Evolutionary conservation across 1,140 invertebrate species (phyloP), one percentile per base, ranked within the genome.

Genomic region (Drosophila jambulina): DNA sequence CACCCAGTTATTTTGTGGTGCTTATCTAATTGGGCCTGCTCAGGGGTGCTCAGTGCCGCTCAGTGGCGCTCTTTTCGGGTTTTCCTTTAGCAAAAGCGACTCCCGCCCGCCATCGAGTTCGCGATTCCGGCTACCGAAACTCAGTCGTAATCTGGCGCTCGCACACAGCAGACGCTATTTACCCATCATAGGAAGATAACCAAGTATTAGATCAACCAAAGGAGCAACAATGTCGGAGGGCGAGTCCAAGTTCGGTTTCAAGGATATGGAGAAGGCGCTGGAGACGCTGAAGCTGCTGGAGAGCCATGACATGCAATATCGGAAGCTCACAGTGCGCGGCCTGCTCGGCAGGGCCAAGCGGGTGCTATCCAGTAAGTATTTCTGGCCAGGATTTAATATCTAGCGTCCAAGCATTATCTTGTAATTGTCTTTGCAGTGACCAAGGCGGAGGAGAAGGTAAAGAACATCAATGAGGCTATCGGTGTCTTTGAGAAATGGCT

Each of bases 391-490:
- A 34, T n/a, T 32, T 19, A 13, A 8, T 1, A 9, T n/a, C 10
- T 21, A 34, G n/a, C 4, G 4, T 9, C 4, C 17, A 23, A 21
- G 23, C 6, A 9, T 32, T 34, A 49, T 49, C 25, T 5, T 4
- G 2, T 32, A 32, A 21, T 32, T 21, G 1, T 23, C 3, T 13
- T n/a, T 38, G 9, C 3, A 96, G 95, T 95, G 92, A 96, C 95
- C 59, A 96, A 96, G 88, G 95, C 95, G 27, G 95, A 95, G 82
- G 95, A 95, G 8, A 96, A 96, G 91, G 92, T 95, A 25, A 95
- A 95, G 91, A 95, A 96, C 60, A 96, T 96, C 65, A 95, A 95
- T 79, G 95, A 95, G 80, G 95, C 95, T 6, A 94, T 96, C 84
- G 93, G 93, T 58, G 94, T 95, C 34, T 96, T 95, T 80, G 95